These are phyloP conservation scores for Pica pica DNA, from an alignment of 2,113 vertebrate genomes.

Conservation along the genomic window DNA sequence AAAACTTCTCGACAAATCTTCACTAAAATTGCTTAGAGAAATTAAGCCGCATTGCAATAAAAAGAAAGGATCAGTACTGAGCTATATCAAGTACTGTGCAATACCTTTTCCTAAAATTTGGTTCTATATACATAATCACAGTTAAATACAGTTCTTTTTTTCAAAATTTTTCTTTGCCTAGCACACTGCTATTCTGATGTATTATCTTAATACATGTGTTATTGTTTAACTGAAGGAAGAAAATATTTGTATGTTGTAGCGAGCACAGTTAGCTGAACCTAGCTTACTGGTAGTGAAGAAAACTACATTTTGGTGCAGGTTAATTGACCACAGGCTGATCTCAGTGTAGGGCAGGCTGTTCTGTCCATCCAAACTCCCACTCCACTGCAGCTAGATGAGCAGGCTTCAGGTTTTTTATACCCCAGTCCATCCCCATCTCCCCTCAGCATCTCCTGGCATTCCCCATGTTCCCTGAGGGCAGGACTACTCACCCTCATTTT, in stretches of 20 bases:
- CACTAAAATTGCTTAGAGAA: background rate
- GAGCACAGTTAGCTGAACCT: background rate
- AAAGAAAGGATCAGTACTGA: background rate
- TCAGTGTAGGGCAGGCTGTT: background rate
- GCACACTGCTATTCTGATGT: background rate
- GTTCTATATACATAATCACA: background rate
- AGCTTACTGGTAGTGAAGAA: background rate
- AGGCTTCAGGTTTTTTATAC: background rate
- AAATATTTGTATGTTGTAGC: background rate
- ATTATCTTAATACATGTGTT: background rate
- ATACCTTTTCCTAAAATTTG: background rate
- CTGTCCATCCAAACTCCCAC: background rate
- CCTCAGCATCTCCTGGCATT: background rate
- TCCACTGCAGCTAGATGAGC: background rate
- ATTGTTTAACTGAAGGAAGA: background rate
- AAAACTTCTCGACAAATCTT: background rate
- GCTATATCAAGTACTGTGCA: background rate
- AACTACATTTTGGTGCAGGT: background rate
- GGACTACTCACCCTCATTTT: background rate
- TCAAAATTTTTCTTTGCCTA: background rate
- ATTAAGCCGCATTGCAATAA: background rate
- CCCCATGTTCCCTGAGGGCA: background rate
- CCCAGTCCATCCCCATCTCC: background rate
- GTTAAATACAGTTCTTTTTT: background rate
- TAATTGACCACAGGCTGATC: background rate